Percentiles rank a stretch among this genome's conserved stretches.
These are phyloP conservation scores for Pomacea canaliculata DNA, from an alignment of 2,888 invertebrate species.

Conservation along the genomic window DNA sequence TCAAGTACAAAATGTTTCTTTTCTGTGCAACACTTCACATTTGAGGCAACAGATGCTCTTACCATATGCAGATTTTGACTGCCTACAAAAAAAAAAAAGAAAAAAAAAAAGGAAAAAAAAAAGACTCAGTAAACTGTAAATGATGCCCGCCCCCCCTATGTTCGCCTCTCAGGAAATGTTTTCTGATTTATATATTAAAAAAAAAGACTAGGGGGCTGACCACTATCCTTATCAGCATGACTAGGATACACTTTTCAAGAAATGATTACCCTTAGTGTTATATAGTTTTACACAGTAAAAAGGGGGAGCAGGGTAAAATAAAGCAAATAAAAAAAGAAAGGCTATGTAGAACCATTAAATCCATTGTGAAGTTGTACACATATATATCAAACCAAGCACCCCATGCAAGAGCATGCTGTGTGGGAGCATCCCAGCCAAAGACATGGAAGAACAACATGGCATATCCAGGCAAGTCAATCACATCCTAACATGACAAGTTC, in stretches of 20 bases:
- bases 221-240: no score
- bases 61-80: neutral
- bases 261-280: no score
- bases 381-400: conserved; percentile 10
- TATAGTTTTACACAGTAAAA: neutral
- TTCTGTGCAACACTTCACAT: neutral
- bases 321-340: neutral
- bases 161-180: neutral
- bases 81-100: neutral
- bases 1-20: neutral
- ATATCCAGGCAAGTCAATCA: conserved; percentile 1
- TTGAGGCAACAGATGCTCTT: conserved; percentile 12
- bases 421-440: conserved; percentile 7
- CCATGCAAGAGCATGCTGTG: conserved; percentile 14
- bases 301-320: no score
- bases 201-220: no score
- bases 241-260: no score
- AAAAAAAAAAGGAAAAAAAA: neutral
- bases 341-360: neutral
- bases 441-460: conserved; percentile 17
- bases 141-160: neutral
- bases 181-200: neutral
- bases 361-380: no score
- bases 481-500: neutral
- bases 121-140: neutral